Percentiles rank a stretch among this genome's conserved stretches.
Conservation (phyloP, 2,797 vertebrate species). For the Pteropus rufus region DNA sequence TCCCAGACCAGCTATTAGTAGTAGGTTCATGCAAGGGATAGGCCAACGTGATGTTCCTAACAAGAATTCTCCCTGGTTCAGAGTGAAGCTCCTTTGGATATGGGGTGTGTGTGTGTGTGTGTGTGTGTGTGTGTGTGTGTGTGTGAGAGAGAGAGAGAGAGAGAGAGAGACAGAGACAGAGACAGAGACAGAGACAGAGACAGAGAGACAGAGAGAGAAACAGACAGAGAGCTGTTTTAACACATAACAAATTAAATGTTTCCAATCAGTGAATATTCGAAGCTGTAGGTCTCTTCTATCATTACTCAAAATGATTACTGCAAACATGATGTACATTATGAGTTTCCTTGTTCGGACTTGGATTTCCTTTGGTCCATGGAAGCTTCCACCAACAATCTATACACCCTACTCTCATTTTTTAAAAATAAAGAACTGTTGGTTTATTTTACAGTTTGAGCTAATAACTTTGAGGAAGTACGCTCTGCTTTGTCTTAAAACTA, state of each 20-base stretch:
- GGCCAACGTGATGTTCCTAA: background rate
- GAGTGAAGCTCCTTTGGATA: background rate
- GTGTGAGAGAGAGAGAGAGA: background rate
- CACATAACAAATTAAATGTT: no score
- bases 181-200: background rate
- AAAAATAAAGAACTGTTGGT: slow-evolving; percentile 24
- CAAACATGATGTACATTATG: background rate
- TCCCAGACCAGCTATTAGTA: background rate
- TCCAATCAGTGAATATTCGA: background rate
- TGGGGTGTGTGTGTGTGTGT: background rate
- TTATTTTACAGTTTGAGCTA: background rate
- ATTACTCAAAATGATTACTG: slow-evolving; percentile 5
- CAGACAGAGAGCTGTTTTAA: no score
- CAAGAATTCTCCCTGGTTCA: background rate
- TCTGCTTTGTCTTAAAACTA: slow-evolving; percentile 8
- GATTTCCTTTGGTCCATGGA: background rate
- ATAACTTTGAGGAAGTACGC: background rate
- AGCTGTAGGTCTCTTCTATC: background rate
- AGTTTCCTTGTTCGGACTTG: background rate
- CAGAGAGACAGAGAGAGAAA: no score
- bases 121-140: background rate
- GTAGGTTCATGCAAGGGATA: background rate
- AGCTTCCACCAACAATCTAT: background rate
- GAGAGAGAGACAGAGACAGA: background rate
- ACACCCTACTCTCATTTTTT: background rate